Evolutionary conservation across 2,888 invertebrate genomes (phyloP), one percentile per base, ranked within the genome.

Genomic region (Lycocerus yunnanus): DNA sequence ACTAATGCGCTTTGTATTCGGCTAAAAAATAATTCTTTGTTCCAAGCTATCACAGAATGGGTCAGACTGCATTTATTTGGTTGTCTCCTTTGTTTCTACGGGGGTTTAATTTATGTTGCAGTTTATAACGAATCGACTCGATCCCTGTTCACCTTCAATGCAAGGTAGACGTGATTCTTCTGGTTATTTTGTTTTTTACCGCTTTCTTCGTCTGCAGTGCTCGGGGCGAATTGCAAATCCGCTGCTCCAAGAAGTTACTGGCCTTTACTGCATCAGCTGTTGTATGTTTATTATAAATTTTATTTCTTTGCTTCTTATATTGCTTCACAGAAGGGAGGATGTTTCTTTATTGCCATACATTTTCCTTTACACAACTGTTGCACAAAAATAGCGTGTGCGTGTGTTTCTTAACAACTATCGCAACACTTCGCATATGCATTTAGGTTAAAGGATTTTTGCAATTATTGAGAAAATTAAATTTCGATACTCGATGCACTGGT

Each of bases 211-310:
- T 74, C 68, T 71, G 61, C 61, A 58, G 15, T n/a, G 63, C 66
- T 59, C 8, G 14, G 16, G 16, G 67, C 66, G 13, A 60, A 21
- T 58, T 15, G 18, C 61, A 63, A 63, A 63, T 73, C 70, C 43
- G 59, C 69, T 71, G 73, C 71, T 71, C 43, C 18, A 66, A 75
- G 74, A 78, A 78, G 80, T 81, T 82, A 80, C 80, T 81, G 82
- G 80, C 81, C 81, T 80, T 78, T 77, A 75, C 77, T 74, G 66
- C 70, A 81, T 81, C 82, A 82, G 81, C 82, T 63, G 61, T 63
- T 63, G 61, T 63, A 6, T 63, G 61, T 63, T 63, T 63, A 63
- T 63, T 63, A 15, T 18, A 63, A 18, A n/a, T 63, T 63, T 14
- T 63, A 63, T 8, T 18, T 20, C 18, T 63, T 63, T 18, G 61